Evolutionary conservation across 1,140 invertebrate species (phyloP), one percentile per base, ranked within the genome.

Genomic region (Calosoma granatense): DNA sequence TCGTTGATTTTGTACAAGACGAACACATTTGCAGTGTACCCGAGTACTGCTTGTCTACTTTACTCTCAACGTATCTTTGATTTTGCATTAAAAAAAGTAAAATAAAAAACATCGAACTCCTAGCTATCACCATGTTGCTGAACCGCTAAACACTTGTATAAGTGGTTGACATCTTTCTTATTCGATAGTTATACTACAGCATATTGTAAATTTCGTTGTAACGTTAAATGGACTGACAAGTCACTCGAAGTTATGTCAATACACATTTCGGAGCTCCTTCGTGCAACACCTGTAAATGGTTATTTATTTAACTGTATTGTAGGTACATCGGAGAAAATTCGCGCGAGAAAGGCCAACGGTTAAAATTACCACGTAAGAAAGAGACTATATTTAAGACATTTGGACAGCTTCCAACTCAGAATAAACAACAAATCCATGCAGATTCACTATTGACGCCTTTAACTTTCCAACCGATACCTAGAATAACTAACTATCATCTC

Each of bases 131-230:
- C 41, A 47, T 47, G 41, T 47, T 47, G 41, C 9, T 17, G 6
- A 12, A 9, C 9, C 17, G 15, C 41, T 47, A 4, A 47, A 47
- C n/a, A 9, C 6, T 36, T 47, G 41, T 11, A 30, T 6, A 30
- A 30, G 26, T 30, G 26, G 26, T 4, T 30, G 14, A 30, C 4
- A 30, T 30, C 26, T 6, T 47, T 47, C 3, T 17, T 47, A 47
- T 17, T 11, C 3, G 4, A 11, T 47, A 17, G 15, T 47, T 47
- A 11, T 47, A 47, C 17, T 11, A 47, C 3, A 47, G 41, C 41
- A 47, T 47, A 47, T 47, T 47, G 41, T 47, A 12, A 11, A 17
- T 12, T 47, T 47, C 41, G 41, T 47, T 47, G 41, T 47, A 47
- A 12, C 4, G 6, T 47, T 12, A 11, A 9, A 11, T 3, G 9